A percentile compares a stretch with the other conserved stretches of the same genome.
These are phyloP conservation scores for Sphyrna mokarran DNA, from an alignment of 2,113 vertebrate species.

Conservation along the genomic window DNA sequence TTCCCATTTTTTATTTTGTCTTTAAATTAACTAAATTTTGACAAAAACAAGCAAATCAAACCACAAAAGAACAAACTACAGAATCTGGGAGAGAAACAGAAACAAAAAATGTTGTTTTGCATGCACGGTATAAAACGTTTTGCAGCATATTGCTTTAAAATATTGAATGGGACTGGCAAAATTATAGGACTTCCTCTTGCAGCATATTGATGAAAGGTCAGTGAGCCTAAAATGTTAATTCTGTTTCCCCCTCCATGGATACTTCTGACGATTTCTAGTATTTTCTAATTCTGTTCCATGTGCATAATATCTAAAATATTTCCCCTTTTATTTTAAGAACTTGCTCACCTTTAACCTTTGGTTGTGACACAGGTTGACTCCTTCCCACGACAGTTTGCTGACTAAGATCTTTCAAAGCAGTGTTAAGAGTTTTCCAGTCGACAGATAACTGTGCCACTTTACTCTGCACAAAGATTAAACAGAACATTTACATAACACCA, in stretches of 20 bases:
- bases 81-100: neutral
- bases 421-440: conserved; percentile 63
- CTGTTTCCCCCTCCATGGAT: neutral
- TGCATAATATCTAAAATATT: neutral
- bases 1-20: neutral
- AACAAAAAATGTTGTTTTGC: neutral
- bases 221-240: neutral
- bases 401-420: conserved; percentile 53
- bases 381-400: conserved; percentile 49
- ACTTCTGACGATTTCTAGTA: neutral
- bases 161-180: neutral
- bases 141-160: neutral
- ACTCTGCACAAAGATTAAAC: conserved; percentile 42
- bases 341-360: conserved; percentile 58
- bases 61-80: neutral
- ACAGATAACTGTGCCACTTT: conserved; percentile 60
- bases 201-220: neutral
- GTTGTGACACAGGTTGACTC: conserved; percentile 55
- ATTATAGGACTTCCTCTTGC: neutral
- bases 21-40: neutral
- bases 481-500: conserved; percentile 1
- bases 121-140: neutral
- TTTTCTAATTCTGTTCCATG: too few relatives aligned
- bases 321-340: neutral
- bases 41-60: neutral